Base-by-base conservation (phyloP, 1,140 invertebrate genomes). In the Apis laboriosa region DNA sequence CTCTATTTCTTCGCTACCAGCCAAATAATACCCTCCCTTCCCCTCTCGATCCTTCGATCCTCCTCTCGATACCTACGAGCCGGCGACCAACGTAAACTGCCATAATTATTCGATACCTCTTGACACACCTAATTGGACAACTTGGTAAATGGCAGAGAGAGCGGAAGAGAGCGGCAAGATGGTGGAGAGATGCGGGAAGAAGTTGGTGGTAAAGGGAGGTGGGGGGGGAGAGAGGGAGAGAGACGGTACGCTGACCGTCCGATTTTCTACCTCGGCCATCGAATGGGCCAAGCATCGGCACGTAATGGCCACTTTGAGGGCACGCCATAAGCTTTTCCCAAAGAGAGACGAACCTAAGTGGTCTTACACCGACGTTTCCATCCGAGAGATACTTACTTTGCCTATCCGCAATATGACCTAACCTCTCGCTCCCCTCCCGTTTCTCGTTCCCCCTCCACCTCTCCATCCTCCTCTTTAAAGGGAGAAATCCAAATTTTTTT, bases 291-390 rank as follows among this genome's bases (percentile, higher is more conserved):
- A 89, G 84, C 85, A 89, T 84, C 79, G 90, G 90, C 88, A 88
- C 88, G 90, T 92, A 93, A 93, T 92, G 91, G 93, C 91, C 92
- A 93, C 93, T 94, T 92, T 93, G 92, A 91, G 92, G 93, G 90
- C 87, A 87, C 88, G 86, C 85, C 90, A 89, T 91, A 90, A 91
- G 92, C 90, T 92, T 88, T 87, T 80, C 86, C 84, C 34, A 43
- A 43, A 87, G 93, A 92, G 90, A 88, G 88, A 90, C 82, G 86
- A 86, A 88, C 83, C 83, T 92, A 92, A 92, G 91, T 92, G 92
- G 91, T 87, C 88, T 92, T 92, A 92, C 87, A 85, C 86, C 86
- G 86, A 88, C 84, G 85, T 91, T 90, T 91, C 90, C 72, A 82
- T 82, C 84, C 89, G 88, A 77, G 84, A 85, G 88, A 89, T 90